Evolutionary conservation across 2,888 invertebrate genomes (phyloP), one percentile per base, ranked within the genome.

Genomic region (Mactromeris polynyma): DNA sequence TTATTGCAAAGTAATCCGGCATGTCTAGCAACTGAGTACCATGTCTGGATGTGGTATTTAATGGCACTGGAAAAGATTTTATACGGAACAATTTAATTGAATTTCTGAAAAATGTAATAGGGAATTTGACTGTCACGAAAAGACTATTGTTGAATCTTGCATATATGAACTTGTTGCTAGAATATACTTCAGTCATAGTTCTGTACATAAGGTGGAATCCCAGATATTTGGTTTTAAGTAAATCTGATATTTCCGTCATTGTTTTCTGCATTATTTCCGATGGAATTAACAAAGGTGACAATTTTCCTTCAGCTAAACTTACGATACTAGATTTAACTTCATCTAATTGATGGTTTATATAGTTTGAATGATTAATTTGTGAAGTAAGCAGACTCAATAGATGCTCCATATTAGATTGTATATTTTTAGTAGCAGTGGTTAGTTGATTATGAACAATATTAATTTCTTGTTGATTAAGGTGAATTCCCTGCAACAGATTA

Each of bases 11-110:
- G 21, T 86, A 89, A 40, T 42, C 33, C n/a, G 92, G 88, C n/a
- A 90, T n/a, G 87, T 89, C 64, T 6, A 90, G 42, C 7, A 91
- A 69, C 31, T 93, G 91, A 51, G 93, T 89, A 26, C 89, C 93
- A 87, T 91, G 92, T 33, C 26, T 40, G 14, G 91, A 91, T 21
- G 89, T 86, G n/a, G 69, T 21, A 58, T 91, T 92, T 17, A 92
- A 40, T 54, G 91, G 92, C 4, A 92, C 90, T 4, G 91, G 90
- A 7, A 86, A 19, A 11, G 91, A 83, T 14, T 87, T 84, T 19
- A 92, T 79, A 51, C 86, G 83, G 81, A 81, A 92, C 21, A 89
- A 26, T 26, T 84, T 46, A 19, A 92, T 54, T 11, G 91, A 82
- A 26, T 89, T 31, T 40, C 79, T n/a, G 46, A 78, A 83, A 69